A percentile compares a stretch with the other conserved stretches of the same genome.
Evolutionary conservation across 2,113 vertebrate genomes (phyloP).

Genomic region (Progne subis): DNA sequence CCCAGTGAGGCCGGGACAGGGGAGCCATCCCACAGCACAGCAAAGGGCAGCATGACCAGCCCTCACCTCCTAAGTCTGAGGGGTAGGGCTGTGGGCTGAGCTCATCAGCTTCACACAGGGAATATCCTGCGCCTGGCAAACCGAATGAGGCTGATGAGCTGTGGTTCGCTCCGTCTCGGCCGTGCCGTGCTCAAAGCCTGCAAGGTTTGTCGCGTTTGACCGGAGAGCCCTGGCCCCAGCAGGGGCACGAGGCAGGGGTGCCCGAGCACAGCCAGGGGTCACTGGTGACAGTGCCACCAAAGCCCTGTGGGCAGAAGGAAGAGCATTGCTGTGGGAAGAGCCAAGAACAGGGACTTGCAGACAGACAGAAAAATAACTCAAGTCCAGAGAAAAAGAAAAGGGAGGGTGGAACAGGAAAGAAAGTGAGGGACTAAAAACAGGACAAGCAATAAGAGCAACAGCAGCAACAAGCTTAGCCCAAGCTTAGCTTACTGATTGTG

Average conservation of each 20-base stretch:
- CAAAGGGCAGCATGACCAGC: not conserved
- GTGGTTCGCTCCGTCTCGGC: not conserved
- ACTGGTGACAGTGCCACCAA: not conserved
- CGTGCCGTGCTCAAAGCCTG: accelerated
- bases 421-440: not conserved
- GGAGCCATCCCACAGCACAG: not conserved
- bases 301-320: not conserved
- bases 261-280: not conserved
- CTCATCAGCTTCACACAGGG: not conserved
- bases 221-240: not conserved
- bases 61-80: not conserved
- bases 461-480: not conserved
- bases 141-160: accelerated
- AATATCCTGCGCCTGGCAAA: not conserved
- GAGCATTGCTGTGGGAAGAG: accelerated
- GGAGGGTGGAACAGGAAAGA: not conserved
- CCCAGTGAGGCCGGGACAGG: not conserved
- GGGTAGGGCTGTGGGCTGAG: not conserved
- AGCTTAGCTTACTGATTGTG: not conserved
- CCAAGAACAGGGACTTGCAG: not conserved
- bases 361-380: not conserved
- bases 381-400: not conserved
- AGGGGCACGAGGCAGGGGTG: not conserved
- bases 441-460: not conserved
- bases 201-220: not conserved